Evolutionary conservation across 1,140 invertebrate genomes (phyloP).

Genomic region (Scaptomyza graminum): DNA sequence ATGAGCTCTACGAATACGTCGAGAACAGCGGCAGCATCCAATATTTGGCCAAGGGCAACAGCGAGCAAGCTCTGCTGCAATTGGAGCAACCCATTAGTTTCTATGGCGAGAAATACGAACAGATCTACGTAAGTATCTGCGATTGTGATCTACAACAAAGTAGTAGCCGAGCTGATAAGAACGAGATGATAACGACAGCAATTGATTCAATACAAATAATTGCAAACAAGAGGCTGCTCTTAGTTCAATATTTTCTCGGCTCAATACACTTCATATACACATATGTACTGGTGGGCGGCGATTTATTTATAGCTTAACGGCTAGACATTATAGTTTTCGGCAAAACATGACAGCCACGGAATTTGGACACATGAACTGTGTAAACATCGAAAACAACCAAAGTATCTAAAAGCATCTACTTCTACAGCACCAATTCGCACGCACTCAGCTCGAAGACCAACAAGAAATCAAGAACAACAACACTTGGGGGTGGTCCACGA

Average conservation of each 20-base stretch:
- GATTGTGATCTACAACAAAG: background rate
- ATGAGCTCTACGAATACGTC: conserved; percentile 69
- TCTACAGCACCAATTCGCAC: conserved; percentile 49
- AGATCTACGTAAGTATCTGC: conserved; percentile 89
- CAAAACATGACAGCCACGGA: conserved; percentile 62
- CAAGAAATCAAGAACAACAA: background rate
- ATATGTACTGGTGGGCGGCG: background rate
- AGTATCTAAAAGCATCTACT: conserved; percentile 35
- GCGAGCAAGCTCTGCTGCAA: conserved; percentile 77
- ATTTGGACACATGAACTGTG: conserved; percentile 56
- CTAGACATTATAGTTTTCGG: conserved; percentile 60
- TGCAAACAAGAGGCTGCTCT: conserved; percentile 48
- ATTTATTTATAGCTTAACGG: conserved; percentile 55
- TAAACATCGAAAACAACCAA: conserved; percentile 14
- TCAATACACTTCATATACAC: background rate
- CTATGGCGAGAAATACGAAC: conserved; percentile 88
- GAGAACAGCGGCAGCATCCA: conserved; percentile 55
- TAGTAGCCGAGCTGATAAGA: conserved; percentile 36
- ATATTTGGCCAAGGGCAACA: conserved; percentile 78
- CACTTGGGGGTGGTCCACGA: conserved; percentile 65
- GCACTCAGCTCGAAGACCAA: conserved; percentile 45
- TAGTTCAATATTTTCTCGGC: conserved; percentile 42
- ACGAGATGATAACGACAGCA: conserved; percentile 40
- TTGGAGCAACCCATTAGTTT: conserved; percentile 88
- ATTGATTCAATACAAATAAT: conserved; percentile 25